phyloP scores from a whole-genome alignment of 2,113 vertebrate species.

The Oxyruncus cristatus region DNA sequence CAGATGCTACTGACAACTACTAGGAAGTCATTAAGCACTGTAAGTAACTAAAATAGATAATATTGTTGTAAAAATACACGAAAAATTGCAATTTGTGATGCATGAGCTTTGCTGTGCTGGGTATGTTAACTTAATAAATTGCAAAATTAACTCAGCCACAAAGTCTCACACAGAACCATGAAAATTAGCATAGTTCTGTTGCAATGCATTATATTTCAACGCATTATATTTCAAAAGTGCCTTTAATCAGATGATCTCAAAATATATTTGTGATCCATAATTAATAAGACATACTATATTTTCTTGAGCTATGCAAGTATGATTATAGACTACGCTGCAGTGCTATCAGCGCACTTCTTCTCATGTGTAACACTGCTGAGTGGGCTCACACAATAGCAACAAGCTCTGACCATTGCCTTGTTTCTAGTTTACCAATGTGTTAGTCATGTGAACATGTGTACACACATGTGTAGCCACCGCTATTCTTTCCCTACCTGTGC shows the following conservation, averaged over 20 bases:
- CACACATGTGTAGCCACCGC: neutral
- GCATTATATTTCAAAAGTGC: neutral
- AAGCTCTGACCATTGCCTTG: neutral
- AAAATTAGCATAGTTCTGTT: neutral
- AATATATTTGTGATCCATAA: neutral
- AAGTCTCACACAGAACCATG: neutral
- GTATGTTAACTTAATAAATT: neutral
- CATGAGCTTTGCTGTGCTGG: neutral
- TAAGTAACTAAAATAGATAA: constrained; percentile 15
- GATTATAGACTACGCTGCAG: neutral
- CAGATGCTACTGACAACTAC: neutral
- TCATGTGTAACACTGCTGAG: neutral
- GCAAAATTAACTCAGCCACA: constrained; percentile 13
- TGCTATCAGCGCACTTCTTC: neutral
- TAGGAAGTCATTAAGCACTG: neutral
- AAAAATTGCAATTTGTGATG: neutral
- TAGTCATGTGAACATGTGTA: neutral
- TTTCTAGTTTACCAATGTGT: neutral
- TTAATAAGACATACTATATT: neutral
- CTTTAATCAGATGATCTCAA: constrained; percentile 12
- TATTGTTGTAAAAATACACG: neutral
- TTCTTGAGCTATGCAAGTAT: neutral
- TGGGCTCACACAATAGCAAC: neutral
- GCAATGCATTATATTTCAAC: constrained; percentile 3
- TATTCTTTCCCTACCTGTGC: neutral